These are phyloP conservation scores for Neolamprologus devosi DNA, from an alignment of 2,113 vertebrate species.

Conservation along the genomic window DNA sequence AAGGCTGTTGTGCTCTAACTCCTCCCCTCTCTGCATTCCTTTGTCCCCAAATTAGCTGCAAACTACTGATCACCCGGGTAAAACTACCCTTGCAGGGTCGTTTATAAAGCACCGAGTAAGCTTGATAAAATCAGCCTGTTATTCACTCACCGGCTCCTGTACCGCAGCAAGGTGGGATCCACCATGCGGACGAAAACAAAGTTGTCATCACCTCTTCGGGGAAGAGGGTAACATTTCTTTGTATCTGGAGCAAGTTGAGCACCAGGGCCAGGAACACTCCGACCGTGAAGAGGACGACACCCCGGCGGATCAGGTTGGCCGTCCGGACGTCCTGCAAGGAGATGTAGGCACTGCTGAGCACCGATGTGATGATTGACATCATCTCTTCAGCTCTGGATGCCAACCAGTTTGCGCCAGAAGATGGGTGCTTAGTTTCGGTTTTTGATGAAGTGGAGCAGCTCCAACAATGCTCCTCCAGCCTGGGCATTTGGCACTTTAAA, in stretches of 20 bases:
- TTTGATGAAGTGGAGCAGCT: conserved; percentile 75
- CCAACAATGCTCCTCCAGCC: conserved; percentile 79
- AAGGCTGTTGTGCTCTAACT: background rate
- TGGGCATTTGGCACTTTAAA: conserved; percentile 76
- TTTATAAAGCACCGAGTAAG: background rate
- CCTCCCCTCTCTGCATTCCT: conserved; percentile 8
- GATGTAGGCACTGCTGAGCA: conserved; percentile 61
- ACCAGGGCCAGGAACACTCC: conserved; percentile 91
- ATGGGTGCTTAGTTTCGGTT: conserved; percentile 52
- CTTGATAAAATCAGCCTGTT: background rate
- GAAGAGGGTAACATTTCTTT: conserved; percentile 87
- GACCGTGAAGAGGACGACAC: conserved; percentile 88
- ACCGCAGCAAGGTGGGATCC: conserved; percentile 94
- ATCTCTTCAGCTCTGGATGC: conserved; percentile 74
- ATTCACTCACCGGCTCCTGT: conserved; percentile 87
- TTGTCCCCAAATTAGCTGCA: conserved; percentile 15
- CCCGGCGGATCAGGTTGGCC: conserved; percentile 81
- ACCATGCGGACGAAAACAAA: conserved; percentile 93
- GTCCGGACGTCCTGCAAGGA: conserved; percentile 71
- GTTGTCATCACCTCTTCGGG: conserved; percentile 90
- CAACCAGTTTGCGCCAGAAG: conserved; percentile 60
- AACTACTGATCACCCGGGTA: background rate
- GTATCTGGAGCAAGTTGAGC: conserved; percentile 93
- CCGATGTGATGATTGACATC: conserved; percentile 73
- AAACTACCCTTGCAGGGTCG: background rate